Percentiles rank a stretch among this genome's conserved stretches.
Evolutionary conservation across 2,797 vertebrate genomes (phyloP).

Genomic region (Cyprinella venusta): DNA sequence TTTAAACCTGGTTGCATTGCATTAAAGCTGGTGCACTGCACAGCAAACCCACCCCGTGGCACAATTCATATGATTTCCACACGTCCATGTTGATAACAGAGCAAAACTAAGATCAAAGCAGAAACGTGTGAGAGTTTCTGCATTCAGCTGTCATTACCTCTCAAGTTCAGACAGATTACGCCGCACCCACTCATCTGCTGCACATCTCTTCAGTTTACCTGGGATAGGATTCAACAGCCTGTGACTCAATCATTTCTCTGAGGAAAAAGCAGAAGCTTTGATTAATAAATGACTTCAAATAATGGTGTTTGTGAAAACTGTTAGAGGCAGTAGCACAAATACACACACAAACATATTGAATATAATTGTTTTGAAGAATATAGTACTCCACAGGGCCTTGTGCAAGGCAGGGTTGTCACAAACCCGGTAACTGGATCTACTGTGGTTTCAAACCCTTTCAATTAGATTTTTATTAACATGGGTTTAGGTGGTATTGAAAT

Average conservation of each 20-base stretch:
- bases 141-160: slow-evolving; percentile 26
- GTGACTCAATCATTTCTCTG: slow-evolving; percentile 5
- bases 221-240: slow-evolving; percentile 22
- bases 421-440: slow-evolving; percentile 76
- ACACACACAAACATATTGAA: not conserved
- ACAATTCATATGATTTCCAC: not conserved
- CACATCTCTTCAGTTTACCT: slow-evolving; percentile 25
- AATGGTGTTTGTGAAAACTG: not conserved
- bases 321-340: slow-evolving; percentile 22
- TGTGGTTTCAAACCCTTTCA: slow-evolving; percentile 71
- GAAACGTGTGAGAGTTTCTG: not conserved
- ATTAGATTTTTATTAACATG: slow-evolving; percentile 76
- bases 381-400: slow-evolving; percentile 68
- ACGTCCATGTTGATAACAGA: slow-evolving; percentile 2
- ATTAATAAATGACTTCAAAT: not conserved
- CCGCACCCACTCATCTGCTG: slow-evolving; percentile 35
- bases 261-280: not conserved
- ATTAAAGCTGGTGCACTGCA: slow-evolving; percentile 2
- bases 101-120: slow-evolving; percentile 8
- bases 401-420: slow-evolving; percentile 59
- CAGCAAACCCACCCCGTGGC: not conserved
- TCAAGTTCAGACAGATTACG: slow-evolving; percentile 27
- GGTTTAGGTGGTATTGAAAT: slow-evolving; percentile 70
- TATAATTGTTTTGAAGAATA: slow-evolving; percentile 58
- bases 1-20: not conserved